Conservation (phyloP, 2,888 invertebrate species). For the Microctonus hyperodae region DNA sequence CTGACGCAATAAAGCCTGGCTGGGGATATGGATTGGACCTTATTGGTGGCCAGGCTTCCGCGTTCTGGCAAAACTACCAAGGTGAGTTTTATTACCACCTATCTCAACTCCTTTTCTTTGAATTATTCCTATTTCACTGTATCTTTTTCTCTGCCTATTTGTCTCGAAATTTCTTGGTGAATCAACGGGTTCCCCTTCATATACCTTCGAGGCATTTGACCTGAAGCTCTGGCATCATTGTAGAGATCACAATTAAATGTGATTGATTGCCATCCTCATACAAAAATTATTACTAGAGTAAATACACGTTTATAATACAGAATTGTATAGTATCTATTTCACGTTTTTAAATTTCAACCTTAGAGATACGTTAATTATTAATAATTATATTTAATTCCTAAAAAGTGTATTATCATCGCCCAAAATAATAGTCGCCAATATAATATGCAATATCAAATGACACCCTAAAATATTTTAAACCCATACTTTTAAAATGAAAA, state of each 20-base stretch:
- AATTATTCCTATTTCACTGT: constrained; percentile 15
- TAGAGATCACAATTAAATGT: constrained; percentile 32
- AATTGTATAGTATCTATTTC: constrained; percentile 14
- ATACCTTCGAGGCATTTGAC: constrained; percentile 23
- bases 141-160: neutral
- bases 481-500: constrained; percentile 17
- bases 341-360: constrained; percentile 20
- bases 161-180: neutral
- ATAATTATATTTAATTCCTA: constrained; percentile 29
- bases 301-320: constrained; percentile 29
- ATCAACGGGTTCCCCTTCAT: constrained; percentile 6
- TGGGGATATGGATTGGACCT: constrained; percentile 82
- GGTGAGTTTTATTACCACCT: constrained; percentile 67
- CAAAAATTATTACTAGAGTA: constrained; percentile 27
- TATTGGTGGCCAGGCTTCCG: constrained; percentile 80
- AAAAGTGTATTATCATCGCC: constrained; percentile 30
- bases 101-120: constrained; percentile 21
- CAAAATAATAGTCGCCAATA: constrained; percentile 9
- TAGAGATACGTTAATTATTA: constrained; percentile 20
- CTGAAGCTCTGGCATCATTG: constrained; percentile 12
- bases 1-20: constrained; percentile 64
- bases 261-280: constrained; percentile 31
- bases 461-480: constrained; percentile 5
- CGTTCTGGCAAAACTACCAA: constrained; percentile 92
- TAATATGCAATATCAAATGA: constrained; percentile 24